Evolutionary conservation across 2,797 vertebrate genomes (phyloP), one percentile per base, ranked within the genome.

Genomic region (Luscinia megarhynchos): DNA sequence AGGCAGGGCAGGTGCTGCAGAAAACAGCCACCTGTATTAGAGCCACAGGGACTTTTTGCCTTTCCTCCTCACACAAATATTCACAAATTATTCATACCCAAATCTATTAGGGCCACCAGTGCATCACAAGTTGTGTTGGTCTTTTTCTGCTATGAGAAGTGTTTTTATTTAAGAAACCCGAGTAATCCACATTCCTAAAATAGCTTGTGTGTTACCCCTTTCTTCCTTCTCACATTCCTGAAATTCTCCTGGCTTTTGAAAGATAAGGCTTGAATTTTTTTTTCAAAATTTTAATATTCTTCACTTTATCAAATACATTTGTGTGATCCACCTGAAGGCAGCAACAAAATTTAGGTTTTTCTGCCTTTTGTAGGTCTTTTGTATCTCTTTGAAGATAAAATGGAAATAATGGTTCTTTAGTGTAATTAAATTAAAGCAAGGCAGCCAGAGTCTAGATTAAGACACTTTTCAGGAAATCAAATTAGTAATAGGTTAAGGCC

Each of bases 371-470:
- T 4, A 12, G 19, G 11, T 38, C 38, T 38, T 38, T 38, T 38
- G 38, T 38, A 38, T 38, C 38, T 38, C 38, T 38, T 38, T 38
- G 38, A 68, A 92, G 58, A 54, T 64, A 68, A 87, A 74, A 79
- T 50, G 38, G 27, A 92, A 95, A 72, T 46, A 81, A 24, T 61
- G 40, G 6, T n/a, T 64, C 20, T 87, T 92, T 16, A 4, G 23
- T 18, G 59, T 83, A 80, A 77, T 93, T 84, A 77, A 93, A 77
- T 81, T 34, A 84, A 85, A 64, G 40, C 27, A 79, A 74, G 72
- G 48, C 51, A 87, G 9, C 4, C n/a, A 34, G 34, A 38, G 22
- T 69, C 78, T 62, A 76, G 59, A 79, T 69, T 51, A 87, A 90
- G 68, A 46, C 6, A 64, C 10, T 77, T 84, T 30, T 83, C 61